Evolutionary conservation across 2,888 invertebrate species (phyloP).

Genomic region (Drosophila lutescens): DNA sequence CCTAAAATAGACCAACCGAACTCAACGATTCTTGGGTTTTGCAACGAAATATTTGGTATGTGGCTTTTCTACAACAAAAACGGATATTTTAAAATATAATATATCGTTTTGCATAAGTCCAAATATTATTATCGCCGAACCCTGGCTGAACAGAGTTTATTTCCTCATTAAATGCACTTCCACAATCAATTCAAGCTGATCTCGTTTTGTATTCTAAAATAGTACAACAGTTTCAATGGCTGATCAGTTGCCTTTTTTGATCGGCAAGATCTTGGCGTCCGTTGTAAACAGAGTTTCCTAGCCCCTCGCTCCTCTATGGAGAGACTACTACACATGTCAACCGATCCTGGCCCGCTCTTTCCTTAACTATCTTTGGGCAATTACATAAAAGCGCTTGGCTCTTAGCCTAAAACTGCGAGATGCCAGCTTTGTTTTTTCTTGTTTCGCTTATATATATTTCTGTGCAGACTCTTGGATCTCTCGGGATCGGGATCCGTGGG

Average conservation of each 20-base stretch:
- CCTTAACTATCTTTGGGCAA: slow-evolving; percentile 60
- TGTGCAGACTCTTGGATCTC: slow-evolving; percentile 7
- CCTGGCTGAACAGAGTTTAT: not conserved
- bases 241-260: slow-evolving; percentile 11
- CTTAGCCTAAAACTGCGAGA: slow-evolving; percentile 45
- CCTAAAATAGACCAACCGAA: no score
- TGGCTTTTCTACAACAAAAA: no score
- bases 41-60: no score
- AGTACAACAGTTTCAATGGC: slow-evolving; percentile 1
- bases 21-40: no score
- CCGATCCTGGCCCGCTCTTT: slow-evolving; percentile 1
- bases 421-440: slow-evolving; percentile 19
- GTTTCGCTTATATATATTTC: slow-evolving; percentile 4
- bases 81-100: no score
- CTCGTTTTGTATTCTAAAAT: not conserved
- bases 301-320: not conserved
- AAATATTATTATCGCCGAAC: no score
- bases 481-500: slow-evolving; percentile 35
- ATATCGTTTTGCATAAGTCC: no score
- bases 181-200: slow-evolving; percentile 1
- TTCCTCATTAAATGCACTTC: slow-evolving; percentile 1
- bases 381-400: slow-evolving; percentile 74
- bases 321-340: slow-evolving; percentile 30
- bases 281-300: slow-evolving; percentile 16
- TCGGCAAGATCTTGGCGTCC: slow-evolving; percentile 19